Base-by-base conservation (phyloP, 1,140 invertebrate species). In the Dufourea novaeangliae region DNA sequence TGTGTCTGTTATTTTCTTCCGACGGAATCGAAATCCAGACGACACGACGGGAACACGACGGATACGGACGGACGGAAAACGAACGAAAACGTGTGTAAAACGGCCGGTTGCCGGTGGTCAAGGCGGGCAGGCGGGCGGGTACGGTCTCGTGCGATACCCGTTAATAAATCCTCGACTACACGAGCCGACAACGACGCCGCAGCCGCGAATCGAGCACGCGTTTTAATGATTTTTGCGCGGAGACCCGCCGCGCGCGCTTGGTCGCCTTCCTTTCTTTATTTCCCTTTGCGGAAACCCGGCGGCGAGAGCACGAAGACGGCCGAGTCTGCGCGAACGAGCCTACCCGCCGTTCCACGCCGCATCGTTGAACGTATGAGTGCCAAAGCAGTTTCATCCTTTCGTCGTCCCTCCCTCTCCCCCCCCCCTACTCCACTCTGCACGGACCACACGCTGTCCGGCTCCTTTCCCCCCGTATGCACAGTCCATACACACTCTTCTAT, bases 221-320 rank as follows among this genome's bases (percentile, higher is more conserved):
- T 87, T 88, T 88, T 88, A 88, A 88, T 86, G 87, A 88, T 88
- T 88, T 88, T 88, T 88, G 83, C 83, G 75, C 67, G 79, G n/a
- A 76, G 68, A 64, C 74, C 61, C 77, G 71, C 61, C 77, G 71
- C 81, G 71, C 74, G 78, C 86, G 77, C 69, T 81, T 84, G 50
- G 70, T 62, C 71, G 79, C 82, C 83, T 87, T 78, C 78, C 84
- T 87, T 88, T 85, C 82, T 83, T 86, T 82, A 80, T 88, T 86
- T 84, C 77, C 70, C 79, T 85, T 82, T 62, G 62, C 68, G 69
- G 59, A 82, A 87, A 74, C 59, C 83, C 69, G 80, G 78, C 69
- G 80, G 78, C 84, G 76, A 79, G 75, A 71, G 29, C 73, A 78
- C 87, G 87, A 87, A 87, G 76, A 81, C 59, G 37, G 27, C 82